Percentiles rank a stretch among this genome's conserved stretches.
phyloP scores from a whole-genome alignment of 2,888 invertebrate genomes.

The Parthenolecanium corni region DNA sequence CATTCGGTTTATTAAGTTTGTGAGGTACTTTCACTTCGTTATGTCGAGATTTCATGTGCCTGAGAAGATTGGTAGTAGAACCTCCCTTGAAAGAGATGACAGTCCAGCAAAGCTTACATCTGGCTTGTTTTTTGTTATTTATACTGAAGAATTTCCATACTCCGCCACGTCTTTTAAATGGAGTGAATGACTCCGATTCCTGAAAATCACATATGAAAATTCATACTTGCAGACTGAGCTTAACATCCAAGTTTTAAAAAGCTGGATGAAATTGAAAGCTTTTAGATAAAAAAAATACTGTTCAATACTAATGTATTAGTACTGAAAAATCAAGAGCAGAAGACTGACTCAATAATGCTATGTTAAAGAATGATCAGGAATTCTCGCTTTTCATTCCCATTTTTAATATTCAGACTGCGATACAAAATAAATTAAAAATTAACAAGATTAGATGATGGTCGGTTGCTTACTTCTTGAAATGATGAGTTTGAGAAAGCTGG shows the following conservation, averaged over 20 bases:
- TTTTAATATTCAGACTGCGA: background rate
- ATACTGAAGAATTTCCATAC: conserved; percentile 19
- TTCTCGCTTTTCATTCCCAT: background rate
- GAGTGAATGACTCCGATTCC: background rate
- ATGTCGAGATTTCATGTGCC: conserved; percentile 23
- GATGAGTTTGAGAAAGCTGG: background rate
- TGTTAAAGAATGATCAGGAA: too few relatives aligned
- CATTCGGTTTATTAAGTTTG: background rate
- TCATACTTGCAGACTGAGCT: too few relatives aligned
- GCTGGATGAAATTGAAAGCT: background rate
- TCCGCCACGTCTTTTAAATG: conserved; percentile 8
- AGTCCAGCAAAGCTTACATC: conserved; percentile 16
- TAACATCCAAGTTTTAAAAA: background rate
- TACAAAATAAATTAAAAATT: background rate
- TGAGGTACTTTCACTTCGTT: background rate
- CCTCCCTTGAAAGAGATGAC: conserved; percentile 21
- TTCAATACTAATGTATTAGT: too few relatives aligned
- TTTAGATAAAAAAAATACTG: background rate
- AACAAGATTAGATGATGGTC: background rate
- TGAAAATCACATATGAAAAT: too few relatives aligned
- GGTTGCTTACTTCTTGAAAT: background rate
- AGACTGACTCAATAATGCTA: too few relatives aligned
- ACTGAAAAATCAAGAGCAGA: too few relatives aligned
- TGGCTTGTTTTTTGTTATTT: conserved; percentile 9
- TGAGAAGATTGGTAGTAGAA: conserved; percentile 13